Conservation (phyloP, 2,113 vertebrate species). For the Mormyrus iriodes region DNA sequence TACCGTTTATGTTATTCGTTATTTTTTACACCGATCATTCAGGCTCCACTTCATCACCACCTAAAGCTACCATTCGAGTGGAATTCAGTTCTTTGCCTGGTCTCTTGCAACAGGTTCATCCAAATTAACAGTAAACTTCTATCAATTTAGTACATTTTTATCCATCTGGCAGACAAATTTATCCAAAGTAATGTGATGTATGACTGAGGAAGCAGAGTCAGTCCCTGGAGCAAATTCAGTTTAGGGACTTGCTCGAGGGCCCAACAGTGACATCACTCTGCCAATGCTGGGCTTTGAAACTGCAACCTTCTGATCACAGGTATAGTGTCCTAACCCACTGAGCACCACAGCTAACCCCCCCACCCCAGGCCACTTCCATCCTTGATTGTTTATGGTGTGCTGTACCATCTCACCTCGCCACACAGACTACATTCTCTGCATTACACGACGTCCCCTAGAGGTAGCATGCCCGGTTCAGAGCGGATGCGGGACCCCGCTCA, state of each 20-base stretch:
- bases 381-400: not conserved
- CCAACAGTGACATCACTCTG: not conserved
- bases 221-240: not conserved
- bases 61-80: not conserved
- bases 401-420: not conserved
- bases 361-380: not conserved
- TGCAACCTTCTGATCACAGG: not conserved
- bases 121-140: not conserved
- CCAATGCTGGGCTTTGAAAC: not conserved
- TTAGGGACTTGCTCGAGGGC: not conserved
- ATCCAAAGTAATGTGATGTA: not conserved
- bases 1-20: not conserved
- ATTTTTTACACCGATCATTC: not conserved
- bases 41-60: not conserved
- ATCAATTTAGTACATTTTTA: not conserved
- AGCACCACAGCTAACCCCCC: not conserved
- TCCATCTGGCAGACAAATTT: not conserved
- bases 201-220: not conserved
- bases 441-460: not conserved
- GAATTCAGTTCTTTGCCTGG: not conserved
- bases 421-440: not conserved
- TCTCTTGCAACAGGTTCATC: not conserved
- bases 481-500: slow-evolving; percentile 51
- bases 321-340: not conserved
- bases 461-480: not conserved